Evolutionary conservation across 2,113 vertebrate genomes (phyloP).

Genomic region (Macrotis lagotis): DNA sequence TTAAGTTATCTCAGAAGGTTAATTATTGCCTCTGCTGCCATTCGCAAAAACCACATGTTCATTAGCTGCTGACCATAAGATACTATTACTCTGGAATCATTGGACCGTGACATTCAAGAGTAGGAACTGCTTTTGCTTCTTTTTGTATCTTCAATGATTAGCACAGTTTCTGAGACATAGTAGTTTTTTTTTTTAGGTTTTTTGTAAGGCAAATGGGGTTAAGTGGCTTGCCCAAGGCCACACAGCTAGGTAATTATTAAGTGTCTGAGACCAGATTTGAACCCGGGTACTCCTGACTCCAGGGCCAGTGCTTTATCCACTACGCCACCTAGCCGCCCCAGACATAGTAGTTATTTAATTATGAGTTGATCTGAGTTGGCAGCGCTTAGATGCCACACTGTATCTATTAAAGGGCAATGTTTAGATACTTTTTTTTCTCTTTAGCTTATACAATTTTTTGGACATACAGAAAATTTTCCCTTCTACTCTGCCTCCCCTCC

Average conservation of each 20-base stretch:
- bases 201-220: too few species aligned
- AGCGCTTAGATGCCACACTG: not conserved
- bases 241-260: too few species aligned
- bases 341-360: not conserved
- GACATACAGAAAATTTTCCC: not conserved
- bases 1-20: not conserved
- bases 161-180: not conserved
- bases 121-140: not conserved
- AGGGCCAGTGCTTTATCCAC: too few species aligned
- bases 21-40: not conserved
- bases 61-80: not conserved
- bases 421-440: not conserved
- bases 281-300: too few species aligned
- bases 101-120: not conserved
- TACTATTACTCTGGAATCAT: not conserved
- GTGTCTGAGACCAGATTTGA: too few species aligned
- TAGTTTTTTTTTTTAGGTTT: too few species aligned
- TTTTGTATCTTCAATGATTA: not conserved
- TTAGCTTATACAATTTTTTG: not conserved
- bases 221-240: too few species aligned
- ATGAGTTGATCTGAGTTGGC: not conserved
- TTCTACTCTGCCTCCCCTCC: not conserved
- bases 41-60: not conserved
- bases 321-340: too few species aligned
- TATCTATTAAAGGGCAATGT: not conserved